Conservation (phyloP, 1,140 invertebrate genomes). For the Aphelinus atriplicis region DNA sequence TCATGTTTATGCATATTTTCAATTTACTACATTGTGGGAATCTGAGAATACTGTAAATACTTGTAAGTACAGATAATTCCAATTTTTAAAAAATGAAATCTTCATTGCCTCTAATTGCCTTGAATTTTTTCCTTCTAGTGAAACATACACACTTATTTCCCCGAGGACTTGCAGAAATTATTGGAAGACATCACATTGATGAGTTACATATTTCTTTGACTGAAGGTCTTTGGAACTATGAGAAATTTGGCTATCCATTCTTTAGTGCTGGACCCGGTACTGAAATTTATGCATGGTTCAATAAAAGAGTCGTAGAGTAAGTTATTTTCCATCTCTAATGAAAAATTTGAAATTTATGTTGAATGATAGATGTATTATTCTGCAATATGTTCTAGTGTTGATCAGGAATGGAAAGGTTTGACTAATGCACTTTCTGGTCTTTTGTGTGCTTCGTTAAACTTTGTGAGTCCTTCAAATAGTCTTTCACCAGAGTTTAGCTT, state of each 20-base stretch:
- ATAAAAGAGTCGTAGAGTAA: slow-evolving; percentile 62
- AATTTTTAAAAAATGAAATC: not conserved
- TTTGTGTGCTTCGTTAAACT: slow-evolving; percentile 96
- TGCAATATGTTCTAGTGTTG: slow-evolving; percentile 66
- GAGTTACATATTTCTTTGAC: slow-evolving; percentile 93
- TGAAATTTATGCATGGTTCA: slow-evolving; percentile 94
- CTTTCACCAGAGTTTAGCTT: slow-evolving; percentile 86
- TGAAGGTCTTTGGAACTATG: slow-evolving; percentile 91
- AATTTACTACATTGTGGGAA: slow-evolving; percentile 85
- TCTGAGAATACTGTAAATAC: slow-evolving; percentile 62
- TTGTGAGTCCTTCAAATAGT: slow-evolving; percentile 90
- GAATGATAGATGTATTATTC: not conserved
- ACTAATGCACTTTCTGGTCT: slow-evolving; percentile 91
- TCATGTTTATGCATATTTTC: slow-evolving; percentile 85
- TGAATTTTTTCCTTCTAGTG: slow-evolving; percentile 62
- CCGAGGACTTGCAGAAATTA: slow-evolving; percentile 88
- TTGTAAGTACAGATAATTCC: slow-evolving; percentile 66
- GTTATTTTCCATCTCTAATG: slow-evolving; percentile 3
- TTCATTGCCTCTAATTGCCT: not conserved
- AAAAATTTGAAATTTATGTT: slow-evolving; percentile 2
- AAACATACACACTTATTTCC: slow-evolving; percentile 90
- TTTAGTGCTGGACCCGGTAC: slow-evolving; percentile 89
- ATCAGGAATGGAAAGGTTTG: slow-evolving; percentile 87
- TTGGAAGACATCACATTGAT: slow-evolving; percentile 83
- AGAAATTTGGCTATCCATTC: slow-evolving; percentile 92